phyloP scores from a whole-genome alignment of 2,888 invertebrate species.

The Ceramica pisi region DNA sequence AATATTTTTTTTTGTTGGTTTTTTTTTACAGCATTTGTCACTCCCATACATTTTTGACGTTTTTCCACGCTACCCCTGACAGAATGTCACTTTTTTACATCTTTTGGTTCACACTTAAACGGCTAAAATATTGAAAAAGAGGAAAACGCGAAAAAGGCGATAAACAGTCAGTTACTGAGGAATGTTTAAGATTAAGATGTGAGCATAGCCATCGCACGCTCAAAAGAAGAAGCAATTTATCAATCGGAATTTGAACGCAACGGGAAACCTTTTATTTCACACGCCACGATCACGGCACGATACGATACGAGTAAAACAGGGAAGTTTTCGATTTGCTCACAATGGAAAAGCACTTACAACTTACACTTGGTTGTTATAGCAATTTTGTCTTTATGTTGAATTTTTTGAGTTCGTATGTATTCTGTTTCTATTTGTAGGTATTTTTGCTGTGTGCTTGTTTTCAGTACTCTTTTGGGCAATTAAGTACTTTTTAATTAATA shows the following conservation, averaged over 20 bases:
- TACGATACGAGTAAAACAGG: slow-evolving; percentile 16
- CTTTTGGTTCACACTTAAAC: too few relatives aligned
- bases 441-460: neutral
- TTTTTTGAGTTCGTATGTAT: neutral
- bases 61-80: too few relatives aligned
- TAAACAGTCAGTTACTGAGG: slow-evolving; percentile 54
- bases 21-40: too few relatives aligned
- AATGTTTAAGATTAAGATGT: slow-evolving; percentile 64
- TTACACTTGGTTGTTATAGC: slow-evolving; percentile 16
- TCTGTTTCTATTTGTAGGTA: neutral
- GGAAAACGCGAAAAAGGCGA: slow-evolving; percentile 35
- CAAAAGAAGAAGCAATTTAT: slow-evolving; percentile 69
- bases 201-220: slow-evolving; percentile 58
- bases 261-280: slow-evolving; percentile 35
- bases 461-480: too few relatives aligned
- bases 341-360: slow-evolving; percentile 33
- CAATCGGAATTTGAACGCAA: slow-evolving; percentile 60
- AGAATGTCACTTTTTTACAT: too few relatives aligned
- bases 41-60: too few relatives aligned
- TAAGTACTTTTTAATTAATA: too few relatives aligned
- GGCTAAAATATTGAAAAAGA: neutral
- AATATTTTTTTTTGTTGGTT: too few relatives aligned
- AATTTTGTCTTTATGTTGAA: slow-evolving; percentile 44
- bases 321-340: slow-evolving; percentile 43
- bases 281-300: slow-evolving; percentile 54